Evolutionary conservation across 1,140 invertebrate genomes (phyloP), one percentile per base, ranked within the genome.

Genomic region (Cataglyphis hispanica): DNA sequence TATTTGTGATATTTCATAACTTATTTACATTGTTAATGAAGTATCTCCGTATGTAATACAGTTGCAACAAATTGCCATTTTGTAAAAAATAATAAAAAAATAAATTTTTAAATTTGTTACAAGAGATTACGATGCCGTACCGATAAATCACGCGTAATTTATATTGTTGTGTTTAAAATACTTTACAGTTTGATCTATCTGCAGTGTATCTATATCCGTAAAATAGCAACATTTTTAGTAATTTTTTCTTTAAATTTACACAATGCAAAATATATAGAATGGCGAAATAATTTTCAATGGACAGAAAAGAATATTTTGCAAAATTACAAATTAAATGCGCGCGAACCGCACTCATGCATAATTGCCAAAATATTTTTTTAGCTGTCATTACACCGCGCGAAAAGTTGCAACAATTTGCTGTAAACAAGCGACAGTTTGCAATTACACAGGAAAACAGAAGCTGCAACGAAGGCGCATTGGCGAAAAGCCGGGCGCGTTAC

Each of bases 371-470:
- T 74, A 19, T 43, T 69, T 61, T 81, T 46, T 46, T 37, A 60
- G 40, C 43, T 50, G 19, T 19, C 34, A 25, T 83, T 81, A 58
- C 66, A 31, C 40, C 34, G 11, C n/a, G 27, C 22, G 46, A 19
- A 16, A 16, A 72, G 19, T 81, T 87, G 75, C 80, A 84, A 85
- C 85, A 89, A 89, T 85, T 89, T 70, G 80, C 84, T 87, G 85
- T 89, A 90, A 90, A 90, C 88, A 84, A 89, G 83, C 78, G 70
- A 78, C 80, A 92, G 92, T 92, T 92, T 92, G 92, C 92, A 91
- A 90, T 91, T 89, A 91, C 77, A 86, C 92, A 94, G 93, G 94
- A 90, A 90, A 94, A 90, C 92, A 94, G 91, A 91, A 94, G 75
- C 76, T 69, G 64, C 34, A 84, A 50, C 67, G 81, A 89, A 90